Conservation (phyloP, 2,113 vertebrate genomes). For the Microcebus lehilahytsara region DNA sequence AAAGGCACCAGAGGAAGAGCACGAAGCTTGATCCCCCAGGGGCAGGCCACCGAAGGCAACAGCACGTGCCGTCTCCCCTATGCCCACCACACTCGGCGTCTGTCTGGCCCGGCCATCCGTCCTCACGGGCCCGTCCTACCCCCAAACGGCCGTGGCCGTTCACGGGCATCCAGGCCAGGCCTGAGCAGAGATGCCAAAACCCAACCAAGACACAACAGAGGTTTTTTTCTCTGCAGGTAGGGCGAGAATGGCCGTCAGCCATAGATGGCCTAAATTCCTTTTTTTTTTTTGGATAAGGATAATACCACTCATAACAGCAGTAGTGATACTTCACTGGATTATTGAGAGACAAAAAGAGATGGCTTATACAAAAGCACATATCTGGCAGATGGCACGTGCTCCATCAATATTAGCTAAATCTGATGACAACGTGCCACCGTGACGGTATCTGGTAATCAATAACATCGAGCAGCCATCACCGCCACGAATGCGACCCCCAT, state of each 20-base stretch:
- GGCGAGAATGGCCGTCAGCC: neutral
- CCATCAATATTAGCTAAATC: neutral
- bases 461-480: neutral
- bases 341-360: neutral
- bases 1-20: neutral
- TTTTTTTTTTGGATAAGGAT: neutral
- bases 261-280: rapidly evolving
- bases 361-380: neutral
- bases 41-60: neutral
- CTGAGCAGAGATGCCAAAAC: neutral
- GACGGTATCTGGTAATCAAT: neutral
- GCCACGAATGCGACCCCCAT: rapidly evolving
- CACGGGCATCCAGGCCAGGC: neutral
- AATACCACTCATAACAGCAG: rapidly evolving
- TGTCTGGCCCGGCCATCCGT: neutral
- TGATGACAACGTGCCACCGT: neutral
- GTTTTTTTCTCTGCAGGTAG: neutral
- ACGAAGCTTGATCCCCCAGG: neutral
- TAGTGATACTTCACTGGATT: neutral
- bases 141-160: neutral
- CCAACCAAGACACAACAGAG: neutral
- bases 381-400: neutral
- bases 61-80: rapidly evolving
- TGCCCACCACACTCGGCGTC: neutral
- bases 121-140: neutral